Conservation (phyloP, 2,797 vertebrate genomes). For the Monodelphis domestica region DNA sequence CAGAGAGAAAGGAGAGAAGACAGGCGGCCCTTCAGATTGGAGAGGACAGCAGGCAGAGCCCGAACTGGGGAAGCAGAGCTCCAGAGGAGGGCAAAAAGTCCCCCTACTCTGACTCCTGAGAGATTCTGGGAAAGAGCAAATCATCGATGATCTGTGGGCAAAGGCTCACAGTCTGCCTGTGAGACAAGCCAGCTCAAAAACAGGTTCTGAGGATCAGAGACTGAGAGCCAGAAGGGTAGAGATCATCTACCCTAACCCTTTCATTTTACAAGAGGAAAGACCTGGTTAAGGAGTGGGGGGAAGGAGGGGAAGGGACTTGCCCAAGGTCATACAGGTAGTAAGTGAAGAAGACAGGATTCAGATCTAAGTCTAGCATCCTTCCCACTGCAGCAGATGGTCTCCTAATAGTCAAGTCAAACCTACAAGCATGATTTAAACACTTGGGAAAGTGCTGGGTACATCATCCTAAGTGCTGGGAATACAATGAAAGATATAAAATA, state of each 20-base stretch:
- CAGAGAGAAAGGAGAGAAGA: constrained; percentile 18
- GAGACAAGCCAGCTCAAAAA: neutral
- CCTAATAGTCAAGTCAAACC: no score
- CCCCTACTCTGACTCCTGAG: neutral
- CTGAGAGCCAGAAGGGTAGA: neutral
- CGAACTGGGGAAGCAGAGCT: neutral
- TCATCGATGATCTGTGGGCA: neutral
- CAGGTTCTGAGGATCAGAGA: neutral
- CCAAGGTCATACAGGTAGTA: no score
- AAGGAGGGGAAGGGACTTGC: no score
- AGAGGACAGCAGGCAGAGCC: neutral
- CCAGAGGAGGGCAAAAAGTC: neutral
- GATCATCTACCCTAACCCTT: neutral
- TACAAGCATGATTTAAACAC: no score
- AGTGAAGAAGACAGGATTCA: no score
- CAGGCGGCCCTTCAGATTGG: constrained; percentile 15
- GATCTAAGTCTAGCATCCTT: no score
- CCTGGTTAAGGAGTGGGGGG: no score
- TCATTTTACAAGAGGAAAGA: no score
- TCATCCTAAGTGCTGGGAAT: no score
- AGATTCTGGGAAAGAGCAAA: neutral
- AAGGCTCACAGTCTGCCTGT: neutral
- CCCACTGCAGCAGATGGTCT: no score
- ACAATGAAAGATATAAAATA: no score
- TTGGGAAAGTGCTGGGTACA: no score